phyloP scores from a whole-genome alignment of 1,140 invertebrate genomes.

The Acromyrmex charruanus region DNA sequence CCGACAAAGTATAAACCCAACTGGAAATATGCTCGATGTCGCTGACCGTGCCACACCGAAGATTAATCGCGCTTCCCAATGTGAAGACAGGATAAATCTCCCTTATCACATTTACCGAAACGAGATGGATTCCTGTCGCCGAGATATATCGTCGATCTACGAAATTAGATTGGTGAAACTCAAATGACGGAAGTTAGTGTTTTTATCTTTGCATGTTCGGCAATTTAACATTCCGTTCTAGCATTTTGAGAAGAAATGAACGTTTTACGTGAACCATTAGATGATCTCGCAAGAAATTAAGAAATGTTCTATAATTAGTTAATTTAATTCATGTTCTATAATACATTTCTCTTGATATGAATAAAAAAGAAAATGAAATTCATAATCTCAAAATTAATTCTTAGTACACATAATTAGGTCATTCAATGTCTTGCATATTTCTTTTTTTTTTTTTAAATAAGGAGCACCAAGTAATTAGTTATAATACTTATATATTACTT shows the following conservation, averaged over 20 bases:
- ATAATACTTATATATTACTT: not conserved
- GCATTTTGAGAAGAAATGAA: not conserved
- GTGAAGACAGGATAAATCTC: conserved; percentile 60
- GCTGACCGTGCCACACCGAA: conserved; percentile 12
- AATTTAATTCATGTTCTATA: not conserved
- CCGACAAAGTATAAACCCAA: not conserved
- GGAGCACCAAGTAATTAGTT: not conserved
- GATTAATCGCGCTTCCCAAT: conserved; percentile 52
- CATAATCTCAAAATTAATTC: too few species aligned
- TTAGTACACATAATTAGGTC: too few species aligned
- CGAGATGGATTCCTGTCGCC: conserved; percentile 25
- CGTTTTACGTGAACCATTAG: not conserved
- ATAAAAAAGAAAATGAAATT: too few species aligned
- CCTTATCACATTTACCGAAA: conserved; percentile 50
- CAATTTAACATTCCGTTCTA: conserved; percentile 13
- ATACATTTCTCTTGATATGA: not conserved
- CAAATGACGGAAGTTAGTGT: not conserved
- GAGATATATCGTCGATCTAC: conserved; percentile 29
- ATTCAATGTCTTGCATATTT: too few species aligned
- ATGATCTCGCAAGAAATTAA: not conserved
- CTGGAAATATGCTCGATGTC: conserved; percentile 27
- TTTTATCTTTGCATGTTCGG: conserved; percentile 12
- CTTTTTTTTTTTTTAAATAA: too few species aligned
- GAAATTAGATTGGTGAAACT: conserved; percentile 24
- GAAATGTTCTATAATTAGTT: not conserved